These are phyloP conservation scores for Rhopilema esculentum DNA, from an alignment of 30 jellyfish, hydroid and myxozoan genomes.

Conservation along the genomic window DNA sequence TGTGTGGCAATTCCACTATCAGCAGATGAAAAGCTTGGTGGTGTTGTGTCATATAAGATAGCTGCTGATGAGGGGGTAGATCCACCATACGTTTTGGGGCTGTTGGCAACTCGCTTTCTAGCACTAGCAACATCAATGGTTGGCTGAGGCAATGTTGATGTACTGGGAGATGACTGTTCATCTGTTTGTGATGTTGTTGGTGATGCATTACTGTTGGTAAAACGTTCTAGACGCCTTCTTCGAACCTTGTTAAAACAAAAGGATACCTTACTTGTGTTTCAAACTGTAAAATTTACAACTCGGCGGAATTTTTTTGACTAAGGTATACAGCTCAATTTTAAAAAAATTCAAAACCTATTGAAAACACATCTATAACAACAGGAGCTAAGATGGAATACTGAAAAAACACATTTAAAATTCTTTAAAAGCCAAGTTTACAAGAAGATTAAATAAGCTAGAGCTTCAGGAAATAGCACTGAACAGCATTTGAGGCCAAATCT, in stretches of 20 bases:
- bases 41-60: conserved; percentile 73
- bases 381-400: too few relatives aligned
- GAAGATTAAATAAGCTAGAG: too few relatives aligned
- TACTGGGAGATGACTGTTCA: conserved; percentile 3
- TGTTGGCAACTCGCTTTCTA: conserved; percentile 24
- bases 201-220: conserved; percentile 41
- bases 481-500: too few relatives aligned
- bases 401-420: too few relatives aligned
- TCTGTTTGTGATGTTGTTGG: conserved; percentile 33
- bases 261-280: neutral
- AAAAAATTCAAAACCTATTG: too few relatives aligned
- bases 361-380: too few relatives aligned
- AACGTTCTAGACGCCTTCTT: conserved; percentile 78
- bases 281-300: too few relatives aligned
- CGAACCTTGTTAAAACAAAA: conserved; percentile 47
- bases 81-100: conserved; percentile 27
- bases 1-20: conserved; percentile 90
- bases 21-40: conserved; percentile 44
- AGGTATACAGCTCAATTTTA: too few relatives aligned
- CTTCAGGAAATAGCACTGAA: too few relatives aligned
- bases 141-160: conserved; percentile 37
- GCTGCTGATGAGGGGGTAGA: conserved; percentile 85
- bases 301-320: too few relatives aligned
- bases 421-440: too few relatives aligned
- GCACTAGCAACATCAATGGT: conserved; percentile 1